Evolutionary conservation across 2,113 vertebrate genomes (phyloP), one percentile per base, ranked within the genome.

Genomic region (Brachyhypopomus occidentalis): DNA sequence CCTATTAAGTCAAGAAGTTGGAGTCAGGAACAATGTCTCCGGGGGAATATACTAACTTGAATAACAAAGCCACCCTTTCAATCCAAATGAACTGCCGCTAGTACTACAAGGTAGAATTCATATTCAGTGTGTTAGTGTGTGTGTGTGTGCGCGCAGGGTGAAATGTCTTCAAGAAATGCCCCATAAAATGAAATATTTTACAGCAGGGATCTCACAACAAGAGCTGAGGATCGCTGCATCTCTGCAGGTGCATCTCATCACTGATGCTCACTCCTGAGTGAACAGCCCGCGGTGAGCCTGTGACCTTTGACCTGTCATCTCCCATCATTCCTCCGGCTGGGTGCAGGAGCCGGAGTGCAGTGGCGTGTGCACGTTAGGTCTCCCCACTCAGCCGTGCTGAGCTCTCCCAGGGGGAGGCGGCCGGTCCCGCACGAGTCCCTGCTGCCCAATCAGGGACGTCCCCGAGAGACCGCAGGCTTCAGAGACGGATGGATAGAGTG

Each of bases 341-440:
- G 74, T 60, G 64, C 64, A 77, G 41, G 76, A 82, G 56, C 74
- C 19, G 34, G 20, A 63, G 60, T 36, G 64, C 80, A 77, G 20
- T 82, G 73, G 76, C 52, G 80, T 73, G 62, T 77, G 80, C 34
- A 60, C 64, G 48, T 82, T 63, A 71, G 80, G 64, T 64, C 60
- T 67, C 64, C 36, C 64, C 30, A 38, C 16, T 69, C 64, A 70
- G 66, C 20, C 66, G 8, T 70, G 36, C 66, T 41, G 66, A 9
- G 20, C 20, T 6, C 36, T 81, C 74, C 60, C 19, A 9, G 55
- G 73, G 30, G 71, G 73, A 77, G 52, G 38, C 55, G 41, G 64
- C 16, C 73, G 14, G n/a, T 34, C 64, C 41, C 34, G 52, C 48
- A 34, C 36, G 8, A 17, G 34, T 3, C 12, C 66, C 19, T 69